Percentiles rank a stretch among this genome's conserved stretches.
phyloP scores from a whole-genome alignment of 2,888 invertebrate genomes.

The Caradrina clavipalpis region DNA sequence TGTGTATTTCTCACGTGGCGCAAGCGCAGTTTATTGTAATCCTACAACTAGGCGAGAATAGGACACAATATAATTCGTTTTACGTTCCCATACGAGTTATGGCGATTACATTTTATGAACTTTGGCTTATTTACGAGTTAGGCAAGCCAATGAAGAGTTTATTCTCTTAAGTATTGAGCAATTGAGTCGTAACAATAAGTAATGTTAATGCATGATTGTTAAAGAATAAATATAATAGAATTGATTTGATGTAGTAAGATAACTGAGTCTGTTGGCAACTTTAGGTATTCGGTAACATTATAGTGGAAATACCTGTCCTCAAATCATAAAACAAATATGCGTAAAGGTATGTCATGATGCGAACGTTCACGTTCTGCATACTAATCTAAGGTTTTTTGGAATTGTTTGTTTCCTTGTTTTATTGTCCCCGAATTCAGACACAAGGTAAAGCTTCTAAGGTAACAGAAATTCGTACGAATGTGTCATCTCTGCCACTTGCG shows the following conservation, averaged over 20 bases:
- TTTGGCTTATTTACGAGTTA: slow-evolving; percentile 19
- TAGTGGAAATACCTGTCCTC: slow-evolving; percentile 4
- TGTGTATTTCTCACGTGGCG: slow-evolving; percentile 30
- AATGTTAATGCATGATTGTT: background rate
- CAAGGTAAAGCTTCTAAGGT: slow-evolving; percentile 50
- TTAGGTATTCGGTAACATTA: slow-evolving; percentile 16
- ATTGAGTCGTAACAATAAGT: slow-evolving; percentile 4
- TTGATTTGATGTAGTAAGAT: slow-evolving; percentile 15
- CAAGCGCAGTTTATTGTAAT: slow-evolving; percentile 28
- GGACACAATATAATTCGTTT: slow-evolving; percentile 7
- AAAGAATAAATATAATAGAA: slow-evolving; percentile 5
- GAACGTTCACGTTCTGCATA: slow-evolving; percentile 35
- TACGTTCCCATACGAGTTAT: slow-evolving; percentile 27
- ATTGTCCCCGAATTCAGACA: slow-evolving; percentile 47
- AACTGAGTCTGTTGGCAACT: background rate
- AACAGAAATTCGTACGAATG: slow-evolving; percentile 22
- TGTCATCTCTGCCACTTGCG: slow-evolving; percentile 35
- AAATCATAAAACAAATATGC: slow-evolving; percentile 24
- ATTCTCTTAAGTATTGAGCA: slow-evolving; percentile 10
- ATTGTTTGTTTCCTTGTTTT: slow-evolving; percentile 47
- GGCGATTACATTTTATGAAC: slow-evolving; percentile 12
- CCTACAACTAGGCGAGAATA: background rate
- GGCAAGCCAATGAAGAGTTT: slow-evolving; percentile 1
- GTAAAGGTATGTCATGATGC: slow-evolving; percentile 30
- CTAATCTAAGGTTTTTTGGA: slow-evolving; percentile 30